Base-by-base conservation (phyloP, 2,113 vertebrate genomes). In the Pseudolaguvia tuberculata region DNA sequence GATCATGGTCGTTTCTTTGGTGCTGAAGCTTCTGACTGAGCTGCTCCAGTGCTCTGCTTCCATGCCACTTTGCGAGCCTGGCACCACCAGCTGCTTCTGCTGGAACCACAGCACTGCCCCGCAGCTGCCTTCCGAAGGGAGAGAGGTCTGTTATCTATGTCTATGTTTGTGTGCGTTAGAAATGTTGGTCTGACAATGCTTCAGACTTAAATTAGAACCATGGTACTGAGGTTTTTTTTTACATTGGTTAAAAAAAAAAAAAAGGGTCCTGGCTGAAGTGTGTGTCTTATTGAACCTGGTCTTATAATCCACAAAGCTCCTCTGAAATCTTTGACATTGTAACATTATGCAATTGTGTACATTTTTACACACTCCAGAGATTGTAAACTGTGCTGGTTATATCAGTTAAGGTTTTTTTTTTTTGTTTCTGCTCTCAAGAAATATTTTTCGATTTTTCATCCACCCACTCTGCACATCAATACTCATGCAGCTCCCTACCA, bases 1-100 rank as follows among this genome's bases (percentile, higher is more conserved):
- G 88, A 91, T 86, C 88, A 91, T 91, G 91, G 84, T 91, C 82
- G 78, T 89, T 77, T 85, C 82, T 15, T 83, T 79, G 79, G 83
- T 88, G 79, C 87, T 90, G 59, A 87, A 90, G 81, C 86, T 90
- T 77, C 84, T 90, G 75, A 85, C 85, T 81, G 76, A 89, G 83
- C 84, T 88, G 75, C 84, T 83, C 70, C 88, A 86, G 83, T 80
- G 83, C 79, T 84, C 81, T 75, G 83, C 85, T 81, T 85, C 83
- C 50, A 92, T 92, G 90, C 86, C 84, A 75, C 85, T 86, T 83
- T 86, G 86, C 39, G 87, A 58, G 75, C 80, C 84, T 80, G 80
- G 78, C 75, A 81, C 15, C 82, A 83, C 73, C 80, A 82, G 86
- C 84, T 81, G 58, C 86, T 80, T 77, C 63, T 72, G 87, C 82